These are phyloP conservation scores for Cheilosia grossa DNA, from an alignment of 2,888 invertebrate genomes.

Conservation along the genomic window DNA sequence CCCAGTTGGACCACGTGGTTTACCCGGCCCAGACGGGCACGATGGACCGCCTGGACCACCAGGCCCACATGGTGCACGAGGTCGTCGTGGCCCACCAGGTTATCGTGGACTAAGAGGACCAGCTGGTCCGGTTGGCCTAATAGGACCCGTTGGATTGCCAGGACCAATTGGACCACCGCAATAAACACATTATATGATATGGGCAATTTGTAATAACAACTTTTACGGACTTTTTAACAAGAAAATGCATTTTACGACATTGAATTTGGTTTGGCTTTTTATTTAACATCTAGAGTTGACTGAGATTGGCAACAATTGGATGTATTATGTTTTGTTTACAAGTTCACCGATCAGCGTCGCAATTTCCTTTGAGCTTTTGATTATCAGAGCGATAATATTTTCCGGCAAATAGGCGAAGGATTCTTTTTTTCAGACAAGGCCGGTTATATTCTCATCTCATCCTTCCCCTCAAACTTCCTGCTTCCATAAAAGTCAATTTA, in stretches of 20 bases:
- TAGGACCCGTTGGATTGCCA: background rate
- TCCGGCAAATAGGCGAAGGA: too few species aligned
- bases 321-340: too few species aligned
- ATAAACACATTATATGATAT: background rate
- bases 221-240: slow-evolving; percentile 12
- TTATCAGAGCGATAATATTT: too few species aligned
- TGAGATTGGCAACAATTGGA: too few species aligned
- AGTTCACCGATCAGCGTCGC: too few species aligned
- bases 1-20: slow-evolving; percentile 69
- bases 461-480: too few species aligned
- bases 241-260: slow-evolving; percentile 12
- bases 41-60: slow-evolving; percentile 72
- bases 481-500: too few species aligned
- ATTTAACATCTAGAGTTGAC: too few species aligned
- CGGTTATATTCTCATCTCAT: too few species aligned
- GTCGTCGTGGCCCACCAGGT: slow-evolving; percentile 76
- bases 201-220: background rate
- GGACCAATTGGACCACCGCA: slow-evolving; percentile 29
- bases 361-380: too few species aligned
- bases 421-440: too few species aligned
- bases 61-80: slow-evolving; percentile 74
- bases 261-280: background rate
- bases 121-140: slow-evolving; percentile 51
- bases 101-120: slow-evolving; percentile 75
- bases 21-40: slow-evolving; percentile 74